Base-by-base conservation (phyloP, 2,113 vertebrate genomes). In the Malurus elegans region DNA sequence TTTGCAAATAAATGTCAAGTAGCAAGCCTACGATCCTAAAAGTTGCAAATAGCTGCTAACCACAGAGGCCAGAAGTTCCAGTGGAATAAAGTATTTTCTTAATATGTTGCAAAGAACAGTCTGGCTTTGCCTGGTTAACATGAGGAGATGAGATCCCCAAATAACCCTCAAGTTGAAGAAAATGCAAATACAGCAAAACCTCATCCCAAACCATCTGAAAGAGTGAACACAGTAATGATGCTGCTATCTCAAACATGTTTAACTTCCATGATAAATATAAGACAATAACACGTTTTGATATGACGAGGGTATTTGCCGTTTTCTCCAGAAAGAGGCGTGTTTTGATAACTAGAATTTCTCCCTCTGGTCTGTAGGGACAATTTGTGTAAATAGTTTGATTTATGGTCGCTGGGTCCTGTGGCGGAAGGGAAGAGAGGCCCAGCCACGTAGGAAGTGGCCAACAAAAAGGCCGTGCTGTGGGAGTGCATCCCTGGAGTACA, bases 401-500 rank as follows among this genome's bases (percentile, higher is more conserved):
- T 88, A 79, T 48, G 79, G 73, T 56, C 66, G 54, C 74, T 82
- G 17, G 0, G 57, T 74, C 24, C 88, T 90, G 60, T 44, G 53
- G 72, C 1, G 24, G 91, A 94, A 93, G 79, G 76, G 56, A 86
- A 93, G 91, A 90, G 57, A 53, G 82, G 61, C 28, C 42, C 65
- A 87, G 80, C 69, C 92, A 67, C 2, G 4, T 56, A 88, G 87
- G 93, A 96, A 96, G 79, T 1, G 12, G 80, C 80, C 2, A 1
- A 93, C 90, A 88, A 92, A 92, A 66, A 90, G 58, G 76, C 83
- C 40, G 4, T 81, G 72, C 79, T 93, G 91, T 56, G 84, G 90
- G 92, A 93, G 72, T 53, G 89, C 84, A 85, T 91, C 95, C 95
- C 87, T 47, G 64, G 91, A 96, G 94, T 66, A 87, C 71, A 88